Evolutionary conservation across 2,888 invertebrate species (phyloP), one percentile per base, ranked within the genome.

Genomic region (Eustalomyia histrio): DNA sequence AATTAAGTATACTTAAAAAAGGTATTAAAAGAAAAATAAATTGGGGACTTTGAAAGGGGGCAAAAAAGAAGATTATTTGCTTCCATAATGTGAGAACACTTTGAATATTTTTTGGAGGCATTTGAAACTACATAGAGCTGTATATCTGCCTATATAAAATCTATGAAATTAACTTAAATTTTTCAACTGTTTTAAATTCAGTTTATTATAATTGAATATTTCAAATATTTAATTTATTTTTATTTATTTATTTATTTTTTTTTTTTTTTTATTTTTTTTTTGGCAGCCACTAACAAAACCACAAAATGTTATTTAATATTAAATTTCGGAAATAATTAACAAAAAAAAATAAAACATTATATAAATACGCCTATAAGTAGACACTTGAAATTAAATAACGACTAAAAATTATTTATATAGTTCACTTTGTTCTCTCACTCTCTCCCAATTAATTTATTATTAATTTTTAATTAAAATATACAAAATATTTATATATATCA

Each of bases 371-470:
- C 35, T 35, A 10, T 6, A 35, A 7, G 8, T 35, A 35, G 3
- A 10, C 1, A 39, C 39, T 14, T 14, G 12, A 39, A 39, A 39
- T 1, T 39, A 39, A 2, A 4, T 12, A 10, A 39, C 39, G 14
- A 39, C n/a, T n/a, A n/a, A 39, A 39, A 39, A 9, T n/a, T n/a
- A n/a, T n/a, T n/a, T n/a, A n/a, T 6, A 39, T 39, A 12, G 0
- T 12, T 29, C 7, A 29, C 29, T 29, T 5, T 24, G 5, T 5
- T 24, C 29, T 29, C 29, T 29, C 21, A 3, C 21, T 21, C 21
- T 4, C 21, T 21, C 61, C 10, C 14, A 68, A 76, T 69, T 69
- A 63, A 76, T 69, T 69, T 69, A 50, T 50, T 69, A 69, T 69
- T 57, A 63, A 63, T 24, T 57, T 76, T 64, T 58, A 69, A 69